Percentiles rank a stretch among this genome's conserved stretches.
phyloP scores from a whole-genome alignment of 1,140 invertebrate genomes.

The Hydropsyche tenuis region DNA sequence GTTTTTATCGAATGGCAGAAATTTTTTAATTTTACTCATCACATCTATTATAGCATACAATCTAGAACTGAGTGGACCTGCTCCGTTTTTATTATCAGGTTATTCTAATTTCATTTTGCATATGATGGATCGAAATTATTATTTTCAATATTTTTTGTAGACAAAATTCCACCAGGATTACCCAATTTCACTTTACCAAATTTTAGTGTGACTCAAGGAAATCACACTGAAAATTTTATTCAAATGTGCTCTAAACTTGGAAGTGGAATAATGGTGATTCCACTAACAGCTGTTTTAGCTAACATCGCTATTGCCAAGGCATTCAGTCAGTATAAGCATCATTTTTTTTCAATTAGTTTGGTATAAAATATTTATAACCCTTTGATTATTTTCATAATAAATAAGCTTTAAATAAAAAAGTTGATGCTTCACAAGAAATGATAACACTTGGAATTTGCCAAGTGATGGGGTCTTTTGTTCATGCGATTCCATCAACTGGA shows the following conservation, averaged over 20 bases:
- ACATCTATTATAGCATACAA: conserved; percentile 67
- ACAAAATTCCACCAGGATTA: conserved; percentile 71
- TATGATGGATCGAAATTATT: not conserved
- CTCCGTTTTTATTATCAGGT: conserved; percentile 66
- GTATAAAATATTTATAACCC: no score
- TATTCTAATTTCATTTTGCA: conserved; percentile 5
- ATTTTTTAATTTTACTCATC: conserved; percentile 76
- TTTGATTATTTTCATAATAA: not conserved
- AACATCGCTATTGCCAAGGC: conserved; percentile 89
- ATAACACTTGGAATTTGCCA: conserved; percentile 76
- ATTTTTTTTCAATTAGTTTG: not conserved
- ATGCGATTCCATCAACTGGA: conserved; percentile 79
- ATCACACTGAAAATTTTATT: conserved; percentile 66
- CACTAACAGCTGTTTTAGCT: conserved; percentile 80
- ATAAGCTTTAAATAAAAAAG: conserved; percentile 64
- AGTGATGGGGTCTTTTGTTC: conserved; percentile 74
- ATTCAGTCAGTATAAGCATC: conserved; percentile 69
- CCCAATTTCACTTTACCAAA: conserved; percentile 68
- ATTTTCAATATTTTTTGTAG: conserved; percentile 53
- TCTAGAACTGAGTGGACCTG: conserved; percentile 56
- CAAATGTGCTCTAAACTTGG: conserved; percentile 73
- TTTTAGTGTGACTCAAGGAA: conserved; percentile 68
- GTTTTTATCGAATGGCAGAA: conserved; percentile 77
- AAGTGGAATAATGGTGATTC: conserved; percentile 75
- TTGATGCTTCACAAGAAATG: conserved; percentile 79